These are phyloP conservation scores for Polymixis lichenea DNA, from an alignment of 2,888 invertebrate species.

Conservation along the genomic window DNA sequence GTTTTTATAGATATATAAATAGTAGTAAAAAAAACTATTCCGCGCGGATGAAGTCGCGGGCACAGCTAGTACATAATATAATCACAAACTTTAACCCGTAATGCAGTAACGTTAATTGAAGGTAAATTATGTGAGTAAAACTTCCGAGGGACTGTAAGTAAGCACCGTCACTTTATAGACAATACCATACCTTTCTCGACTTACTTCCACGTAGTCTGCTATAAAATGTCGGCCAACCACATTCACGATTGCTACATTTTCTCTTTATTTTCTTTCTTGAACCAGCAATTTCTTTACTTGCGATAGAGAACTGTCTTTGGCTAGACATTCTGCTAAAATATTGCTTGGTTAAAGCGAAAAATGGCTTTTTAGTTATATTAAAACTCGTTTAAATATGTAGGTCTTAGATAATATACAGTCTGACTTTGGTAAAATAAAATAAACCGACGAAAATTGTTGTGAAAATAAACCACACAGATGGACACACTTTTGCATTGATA, in stretches of 20 bases:
- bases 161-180: background rate
- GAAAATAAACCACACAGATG: background rate
- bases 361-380: background rate
- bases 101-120: background rate
- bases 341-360: background rate
- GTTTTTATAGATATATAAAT: too few species aligned
- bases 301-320: background rate
- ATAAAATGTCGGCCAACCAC: constrained; percentile 6
- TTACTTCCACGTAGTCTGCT: background rate
- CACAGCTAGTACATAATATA: background rate
- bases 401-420: background rate
- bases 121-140: background rate
- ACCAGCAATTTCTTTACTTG: constrained; percentile 12
- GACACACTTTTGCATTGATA: background rate
- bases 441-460: background rate
- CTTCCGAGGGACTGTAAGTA: background rate
- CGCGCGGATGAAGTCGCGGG: too few species aligned
- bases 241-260: background rate
- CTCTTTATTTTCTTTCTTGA: background rate
- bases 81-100: too few species aligned
- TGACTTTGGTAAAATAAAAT: background rate
- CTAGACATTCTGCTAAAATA: background rate
- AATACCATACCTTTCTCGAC: constrained; percentile 7
- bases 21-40: too few species aligned
- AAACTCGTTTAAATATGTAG: background rate